These are phyloP conservation scores for Adelphocoris suturalis DNA, from an alignment of 2,888 invertebrate genomes.

Conservation along the genomic window DNA sequence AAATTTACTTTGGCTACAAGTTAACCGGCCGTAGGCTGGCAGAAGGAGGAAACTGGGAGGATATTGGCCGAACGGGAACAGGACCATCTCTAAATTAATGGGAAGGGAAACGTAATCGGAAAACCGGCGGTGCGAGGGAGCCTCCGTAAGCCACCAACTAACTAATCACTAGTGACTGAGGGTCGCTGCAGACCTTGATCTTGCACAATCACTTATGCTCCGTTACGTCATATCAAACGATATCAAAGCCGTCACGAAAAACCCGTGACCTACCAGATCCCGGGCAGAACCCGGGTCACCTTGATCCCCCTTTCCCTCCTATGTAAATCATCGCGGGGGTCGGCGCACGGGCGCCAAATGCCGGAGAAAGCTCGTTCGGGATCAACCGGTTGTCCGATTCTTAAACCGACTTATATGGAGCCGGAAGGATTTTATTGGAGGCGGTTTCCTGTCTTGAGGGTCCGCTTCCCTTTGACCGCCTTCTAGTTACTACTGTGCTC, in stretches of 20 bases:
- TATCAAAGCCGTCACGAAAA: background rate
- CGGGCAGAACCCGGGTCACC: background rate
- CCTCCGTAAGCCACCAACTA: too few relatives aligned
- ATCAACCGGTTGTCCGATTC: slow-evolving; percentile 17
- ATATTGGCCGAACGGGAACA: too few relatives aligned
- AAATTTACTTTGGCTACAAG: too few relatives aligned
- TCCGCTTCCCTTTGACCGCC: background rate
- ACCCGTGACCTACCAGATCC: slow-evolving; percentile 29
- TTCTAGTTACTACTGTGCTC: too few relatives aligned
- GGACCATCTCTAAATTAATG: too few relatives aligned
- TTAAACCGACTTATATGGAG: background rate
- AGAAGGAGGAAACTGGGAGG: too few relatives aligned
- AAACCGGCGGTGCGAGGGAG: too few relatives aligned
- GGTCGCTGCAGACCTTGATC: slow-evolving; percentile 8
- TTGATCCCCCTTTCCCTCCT: background rate
- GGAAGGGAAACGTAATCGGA: too few relatives aligned
- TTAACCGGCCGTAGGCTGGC: too few relatives aligned
- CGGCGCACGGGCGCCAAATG: background rate
- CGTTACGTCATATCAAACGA: background rate
- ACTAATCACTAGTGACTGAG: background rate
- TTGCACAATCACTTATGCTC: background rate
- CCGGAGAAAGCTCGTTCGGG: background rate
- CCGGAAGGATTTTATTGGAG: background rate
- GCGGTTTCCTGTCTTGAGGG: background rate
- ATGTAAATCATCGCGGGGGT: background rate